Conservation (phyloP, 2,888 invertebrate species). For the Tenodera sinensis region DNA sequence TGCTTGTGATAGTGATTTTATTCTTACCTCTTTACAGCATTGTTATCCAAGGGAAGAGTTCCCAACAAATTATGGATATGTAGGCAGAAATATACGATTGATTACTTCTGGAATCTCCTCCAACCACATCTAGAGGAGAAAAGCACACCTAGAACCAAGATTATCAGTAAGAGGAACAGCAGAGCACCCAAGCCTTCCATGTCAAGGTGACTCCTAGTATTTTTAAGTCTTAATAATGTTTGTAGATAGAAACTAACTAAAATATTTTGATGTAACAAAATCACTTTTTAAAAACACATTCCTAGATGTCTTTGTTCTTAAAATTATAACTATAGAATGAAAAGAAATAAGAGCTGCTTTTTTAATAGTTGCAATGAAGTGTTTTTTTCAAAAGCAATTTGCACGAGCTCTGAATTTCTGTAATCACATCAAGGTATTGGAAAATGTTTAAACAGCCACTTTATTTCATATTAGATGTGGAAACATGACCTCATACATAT, state of each 20-base stretch:
- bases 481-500: neutral
- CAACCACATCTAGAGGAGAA: neutral
- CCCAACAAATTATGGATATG: neutral
- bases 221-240: constrained; percentile 13
- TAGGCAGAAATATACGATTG: neutral
- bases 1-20: neutral
- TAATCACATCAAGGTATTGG: neutral
- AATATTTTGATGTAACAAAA: constrained; percentile 8
- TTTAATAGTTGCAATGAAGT: neutral
- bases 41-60: neutral
- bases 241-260: constrained; percentile 16
- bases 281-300: neutral
- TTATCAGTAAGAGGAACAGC: neutral
- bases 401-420: neutral
- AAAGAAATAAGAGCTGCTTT: neutral
- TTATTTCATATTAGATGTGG: neutral
- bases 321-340: neutral
- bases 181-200: neutral
- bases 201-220: neutral
- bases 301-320: neutral
- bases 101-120: neutral
- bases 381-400: neutral
- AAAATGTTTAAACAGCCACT: neutral
- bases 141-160: neutral
- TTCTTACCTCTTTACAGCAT: neutral